Evolutionary conservation across 2,797 vertebrate species (phyloP), one percentile per base, ranked within the genome.

Genomic region (Intellagama lesueurii): DNA sequence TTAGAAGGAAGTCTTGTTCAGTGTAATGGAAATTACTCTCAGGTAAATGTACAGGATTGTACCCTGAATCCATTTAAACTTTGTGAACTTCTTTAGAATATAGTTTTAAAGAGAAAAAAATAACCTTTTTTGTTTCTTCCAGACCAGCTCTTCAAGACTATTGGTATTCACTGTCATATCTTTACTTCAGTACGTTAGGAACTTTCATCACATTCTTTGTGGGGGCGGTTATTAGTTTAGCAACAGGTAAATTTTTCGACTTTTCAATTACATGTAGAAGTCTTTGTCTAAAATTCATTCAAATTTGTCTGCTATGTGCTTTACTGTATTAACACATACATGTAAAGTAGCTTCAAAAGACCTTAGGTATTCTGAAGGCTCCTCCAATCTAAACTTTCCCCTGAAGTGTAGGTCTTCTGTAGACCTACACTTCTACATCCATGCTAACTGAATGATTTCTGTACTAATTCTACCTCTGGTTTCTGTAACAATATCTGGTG

Each of bases 131-230:
- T 92, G 52, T 56, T 64, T 2, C 88, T 91, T 86, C 32, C 93
- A 98, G 98, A 91, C 91, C 96, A 66, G 87, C 83, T 1, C 91
- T 98, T 91, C 97, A 97, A 89, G 96, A 98, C 79, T 95, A 94
- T 85, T 98, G 97, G 98, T 98, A 98, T 94, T 98, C 98, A 2
- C 56, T 98, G 73, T 99, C 98, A 30, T 99, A 98, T 95, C 93
- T 99, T 49, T 98, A 99, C 96, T 98, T 98, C 95, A 98, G 97
- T 87, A 97, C 97, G 7, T 19, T 98, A 85, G 98, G 98, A 90
- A 98, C 98, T 5, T 80, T 98, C 79, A 87, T 92, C 76, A 94
- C 96, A 0, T 35, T 98, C 35, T 22, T 88, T 1, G 95, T 98
- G 85, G 98, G 98, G 40, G 87, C 97, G 22, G 92, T 98, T 32